A percentile compares a stretch with the other conserved stretches of the same genome.
Evolutionary conservation across 2,113 vertebrate species (phyloP).

Genomic region (Tragelaphus scriptus): DNA sequence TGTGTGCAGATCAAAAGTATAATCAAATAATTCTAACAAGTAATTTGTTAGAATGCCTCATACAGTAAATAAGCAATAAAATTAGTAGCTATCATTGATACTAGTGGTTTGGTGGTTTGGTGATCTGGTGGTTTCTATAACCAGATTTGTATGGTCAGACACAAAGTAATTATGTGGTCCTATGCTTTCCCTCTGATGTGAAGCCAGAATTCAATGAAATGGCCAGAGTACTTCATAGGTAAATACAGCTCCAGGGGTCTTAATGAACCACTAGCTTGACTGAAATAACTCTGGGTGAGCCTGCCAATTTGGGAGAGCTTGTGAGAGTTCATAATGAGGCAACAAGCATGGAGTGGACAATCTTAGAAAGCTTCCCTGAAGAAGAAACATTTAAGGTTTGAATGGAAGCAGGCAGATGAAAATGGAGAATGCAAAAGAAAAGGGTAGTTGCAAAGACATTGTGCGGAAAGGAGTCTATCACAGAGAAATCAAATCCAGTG

Average conservation of each 20-base stretch:
- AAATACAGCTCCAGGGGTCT: background rate
- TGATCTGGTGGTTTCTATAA: background rate
- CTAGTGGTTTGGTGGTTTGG: background rate
- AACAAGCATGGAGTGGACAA: background rate
- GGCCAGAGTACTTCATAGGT: no score
- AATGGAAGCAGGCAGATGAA: background rate
- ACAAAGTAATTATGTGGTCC: background rate
- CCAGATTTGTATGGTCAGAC: background rate
- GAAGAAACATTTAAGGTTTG: background rate
- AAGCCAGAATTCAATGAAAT: background rate
- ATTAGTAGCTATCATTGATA: background rate
- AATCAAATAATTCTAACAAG: background rate
- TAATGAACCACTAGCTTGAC: background rate
- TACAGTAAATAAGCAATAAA: background rate
- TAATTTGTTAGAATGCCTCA: background rate
- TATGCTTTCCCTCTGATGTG: background rate
- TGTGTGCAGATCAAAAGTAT: background rate
- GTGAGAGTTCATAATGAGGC: background rate
- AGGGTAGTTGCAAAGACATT: background rate
- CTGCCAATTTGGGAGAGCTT: background rate
- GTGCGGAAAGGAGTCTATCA: background rate
- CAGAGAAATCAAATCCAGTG: background rate
- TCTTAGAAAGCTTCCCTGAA: background rate
- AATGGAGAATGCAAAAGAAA: background rate
- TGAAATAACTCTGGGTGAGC: background rate